Base-by-base conservation (phyloP, 1,140 invertebrate genomes). In the Cyrtorhinus lividipennis region DNA sequence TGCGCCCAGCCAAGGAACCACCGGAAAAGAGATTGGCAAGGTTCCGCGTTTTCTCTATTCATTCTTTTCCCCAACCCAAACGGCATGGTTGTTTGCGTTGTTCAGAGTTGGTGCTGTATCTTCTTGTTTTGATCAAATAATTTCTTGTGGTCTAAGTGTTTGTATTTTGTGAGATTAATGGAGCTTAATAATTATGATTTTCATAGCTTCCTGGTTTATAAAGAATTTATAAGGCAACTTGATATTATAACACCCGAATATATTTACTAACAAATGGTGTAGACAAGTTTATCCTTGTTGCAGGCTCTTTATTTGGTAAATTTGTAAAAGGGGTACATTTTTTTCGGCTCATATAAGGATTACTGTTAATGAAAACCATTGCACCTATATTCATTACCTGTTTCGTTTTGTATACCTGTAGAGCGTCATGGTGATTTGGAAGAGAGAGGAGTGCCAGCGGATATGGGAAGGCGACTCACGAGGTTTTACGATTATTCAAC, bases 401-500 rank as follows among this genome's bases (percentile, higher is more conserved):
- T 12, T 27, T 62, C 22, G 20, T 63, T 63, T 59, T 59, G 24
- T 59, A 44, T 63, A n/a, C n/a, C n/a, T n/a, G n/a, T n/a, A 57
- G 30, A 58, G 56, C 18, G 56, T 38, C 45, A 56, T 30, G 30
- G 30, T 5, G 30, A 38, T 8, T 38, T 15, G 5, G 30, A 8
- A 5, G 30, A 38, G 5, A 20, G 48, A 53, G 48, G 20, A 53
- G 8, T 53, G 48, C 10, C 10, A 53, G 8, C 18, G 3, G 5
- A 53, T 53, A 5, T 20, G 18, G 20, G 48, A 22, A 38, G 59
- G 48, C 38, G 56, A 30, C 24, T 45, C 30, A 30, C 58, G 56
- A 63, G 62, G 25, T n/a, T 25, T 13, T 63, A 63, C 25, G 62
- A 63, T 5, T 46, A 63, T 63, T n/a, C 59, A 12, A 56, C 25